These are phyloP conservation scores for Enteromius paludinosus DNA, from an alignment of 2,797 vertebrate species.

Conservation along the genomic window DNA sequence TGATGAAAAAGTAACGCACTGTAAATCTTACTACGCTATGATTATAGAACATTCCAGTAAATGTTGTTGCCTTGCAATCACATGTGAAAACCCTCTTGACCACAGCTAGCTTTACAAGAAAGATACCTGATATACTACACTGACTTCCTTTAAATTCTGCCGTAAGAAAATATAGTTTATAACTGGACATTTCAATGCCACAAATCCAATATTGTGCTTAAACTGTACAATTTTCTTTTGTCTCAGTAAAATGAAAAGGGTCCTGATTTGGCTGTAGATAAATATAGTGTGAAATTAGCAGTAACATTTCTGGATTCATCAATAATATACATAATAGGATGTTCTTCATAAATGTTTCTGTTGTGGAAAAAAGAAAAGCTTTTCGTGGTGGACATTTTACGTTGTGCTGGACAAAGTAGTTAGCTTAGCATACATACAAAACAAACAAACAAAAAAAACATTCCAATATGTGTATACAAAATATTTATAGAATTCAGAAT, in stretches of 20 bases:
- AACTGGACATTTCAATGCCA: conserved; percentile 41
- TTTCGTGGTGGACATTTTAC: conserved; percentile 59
- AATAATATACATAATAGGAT: conserved; percentile 72
- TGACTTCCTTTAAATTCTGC: conserved; percentile 10
- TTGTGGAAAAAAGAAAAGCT: conserved; percentile 66
- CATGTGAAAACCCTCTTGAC: conserved; percentile 17
- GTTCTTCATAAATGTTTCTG: conserved; percentile 73
- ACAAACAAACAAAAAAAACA: not conserved
- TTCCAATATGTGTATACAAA: conserved; percentile 5
- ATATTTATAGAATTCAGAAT: not conserved
- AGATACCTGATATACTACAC: conserved; percentile 18
- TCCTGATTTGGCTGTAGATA: conserved; percentile 70
- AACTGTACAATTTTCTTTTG: conserved; percentile 35
- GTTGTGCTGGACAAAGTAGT: conserved; percentile 62
- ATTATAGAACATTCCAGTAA: conserved; percentile 39
- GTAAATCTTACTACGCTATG: conserved; percentile 55
- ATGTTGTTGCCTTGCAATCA: conserved; percentile 13
- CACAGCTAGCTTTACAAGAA: conserved; percentile 31
- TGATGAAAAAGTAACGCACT: conserved; percentile 69
- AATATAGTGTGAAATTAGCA: conserved; percentile 68
- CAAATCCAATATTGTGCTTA: conserved; percentile 57
- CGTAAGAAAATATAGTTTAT: conserved; percentile 31
- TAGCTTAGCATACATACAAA: conserved; percentile 27
- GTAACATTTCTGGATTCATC: conserved; percentile 70
- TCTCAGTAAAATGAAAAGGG: conserved; percentile 57